These are phyloP conservation scores for Equus przewalskii DNA, from an alignment of 2,113 vertebrate genomes.

Conservation along the genomic window DNA sequence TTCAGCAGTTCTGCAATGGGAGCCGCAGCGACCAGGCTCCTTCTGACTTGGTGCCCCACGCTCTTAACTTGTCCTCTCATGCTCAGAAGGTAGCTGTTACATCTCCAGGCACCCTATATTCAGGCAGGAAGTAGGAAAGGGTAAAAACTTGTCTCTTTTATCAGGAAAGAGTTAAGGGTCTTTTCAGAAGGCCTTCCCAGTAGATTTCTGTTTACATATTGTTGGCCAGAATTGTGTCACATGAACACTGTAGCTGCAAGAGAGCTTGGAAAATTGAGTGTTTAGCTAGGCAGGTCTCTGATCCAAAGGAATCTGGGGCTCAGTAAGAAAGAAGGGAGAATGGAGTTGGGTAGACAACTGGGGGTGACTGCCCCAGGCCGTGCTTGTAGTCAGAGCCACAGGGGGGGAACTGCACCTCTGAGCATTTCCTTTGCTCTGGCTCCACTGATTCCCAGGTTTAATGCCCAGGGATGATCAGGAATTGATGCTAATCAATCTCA, in stretches of 20 bases:
- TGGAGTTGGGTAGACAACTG: neutral
- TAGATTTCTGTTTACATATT: neutral
- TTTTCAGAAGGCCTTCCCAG: neutral
- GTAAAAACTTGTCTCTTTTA: neutral
- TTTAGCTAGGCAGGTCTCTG: neutral
- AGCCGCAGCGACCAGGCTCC: neutral
- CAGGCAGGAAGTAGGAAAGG: neutral
- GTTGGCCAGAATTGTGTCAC: neutral
- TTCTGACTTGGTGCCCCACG: neutral
- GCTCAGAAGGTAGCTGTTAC: neutral
- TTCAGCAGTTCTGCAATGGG: accelerated
- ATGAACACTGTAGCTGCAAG: neutral
- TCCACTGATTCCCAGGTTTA: neutral
- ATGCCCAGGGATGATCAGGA: neutral
- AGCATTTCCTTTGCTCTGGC: neutral
- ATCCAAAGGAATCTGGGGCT: neutral
- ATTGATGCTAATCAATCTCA: neutral
- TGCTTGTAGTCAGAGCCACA: neutral
- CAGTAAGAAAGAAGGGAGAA: neutral
- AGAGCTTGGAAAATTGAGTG: neutral
- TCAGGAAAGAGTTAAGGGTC: neutral
- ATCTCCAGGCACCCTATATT: neutral
- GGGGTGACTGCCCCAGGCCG: neutral
- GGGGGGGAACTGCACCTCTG: neutral
- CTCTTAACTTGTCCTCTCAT: neutral